These are phyloP conservation scores for Pecten maximus DNA, from an alignment of 2,888 invertebrate species.

Conservation along the genomic window DNA sequence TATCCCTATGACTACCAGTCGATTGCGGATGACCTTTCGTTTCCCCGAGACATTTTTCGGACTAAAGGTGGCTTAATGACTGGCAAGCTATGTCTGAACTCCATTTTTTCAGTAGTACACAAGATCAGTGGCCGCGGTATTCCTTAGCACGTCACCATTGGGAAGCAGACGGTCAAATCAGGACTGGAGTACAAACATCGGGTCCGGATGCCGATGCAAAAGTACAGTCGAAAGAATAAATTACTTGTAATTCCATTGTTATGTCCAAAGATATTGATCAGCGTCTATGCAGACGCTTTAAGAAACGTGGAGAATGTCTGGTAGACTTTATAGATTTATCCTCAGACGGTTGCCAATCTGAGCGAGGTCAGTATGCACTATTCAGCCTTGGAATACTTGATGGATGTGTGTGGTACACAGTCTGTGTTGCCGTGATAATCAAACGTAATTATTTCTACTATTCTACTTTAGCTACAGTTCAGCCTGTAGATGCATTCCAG, in stretches of 20 bases:
- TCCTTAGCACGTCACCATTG: background rate
- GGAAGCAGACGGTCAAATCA: conserved; percentile 9
- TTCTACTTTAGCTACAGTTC: background rate
- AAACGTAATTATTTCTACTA: background rate
- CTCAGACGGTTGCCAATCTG: conserved; percentile 21
- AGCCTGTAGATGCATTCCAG: background rate
- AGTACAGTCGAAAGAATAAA: conserved; percentile 20
- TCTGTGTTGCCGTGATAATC: conserved; percentile 2
- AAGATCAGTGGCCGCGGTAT: background rate
- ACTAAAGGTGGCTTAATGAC: background rate
- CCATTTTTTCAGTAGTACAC: background rate
- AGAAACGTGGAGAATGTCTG: conserved; percentile 29
- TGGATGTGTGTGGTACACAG: background rate
- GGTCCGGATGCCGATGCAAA: background rate
- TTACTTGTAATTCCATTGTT: conserved; percentile 16
- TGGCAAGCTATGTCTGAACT: background rate
- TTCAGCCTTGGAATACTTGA: background rate
- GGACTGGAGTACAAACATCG: background rate
- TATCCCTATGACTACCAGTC: background rate
- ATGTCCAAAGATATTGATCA: conserved; percentile 30
- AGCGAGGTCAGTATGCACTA: conserved; percentile 26
- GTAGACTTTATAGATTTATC: background rate
- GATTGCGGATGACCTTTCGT: background rate
- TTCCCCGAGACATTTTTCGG: background rate
- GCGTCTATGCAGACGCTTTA: conserved; percentile 13